Evolutionary conservation across 92 coral and sea anemone genomes (phyloP).

Genomic region (Porites rus): DNA sequence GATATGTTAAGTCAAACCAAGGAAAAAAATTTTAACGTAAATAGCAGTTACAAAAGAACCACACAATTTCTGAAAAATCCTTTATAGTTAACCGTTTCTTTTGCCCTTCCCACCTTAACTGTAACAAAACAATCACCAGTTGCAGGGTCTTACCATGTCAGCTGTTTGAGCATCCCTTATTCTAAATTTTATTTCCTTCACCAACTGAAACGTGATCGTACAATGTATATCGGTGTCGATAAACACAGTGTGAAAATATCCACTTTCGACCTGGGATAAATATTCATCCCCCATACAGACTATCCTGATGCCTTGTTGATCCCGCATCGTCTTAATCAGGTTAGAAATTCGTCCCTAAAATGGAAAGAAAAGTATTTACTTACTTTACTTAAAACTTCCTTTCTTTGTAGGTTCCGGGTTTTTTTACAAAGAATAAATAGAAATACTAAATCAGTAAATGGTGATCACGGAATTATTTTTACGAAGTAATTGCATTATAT

Average conservation of each 20-base stretch:
- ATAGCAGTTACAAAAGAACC: too few relatives aligned
- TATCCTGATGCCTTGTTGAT: not conserved
- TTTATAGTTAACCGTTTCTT: too few relatives aligned
- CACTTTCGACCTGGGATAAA: not conserved
- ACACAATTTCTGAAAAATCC: too few relatives aligned
- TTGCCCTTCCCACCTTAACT: too few relatives aligned
- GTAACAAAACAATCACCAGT: not conserved
- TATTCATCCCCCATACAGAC: slow-evolving; percentile 3
- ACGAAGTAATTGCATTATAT: too few relatives aligned
- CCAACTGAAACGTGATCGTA: not conserved
- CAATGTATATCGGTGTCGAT: not conserved
- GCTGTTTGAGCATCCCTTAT: not conserved
- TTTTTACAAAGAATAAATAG: too few relatives aligned
- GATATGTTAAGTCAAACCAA: not conserved
- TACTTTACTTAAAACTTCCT: too few relatives aligned
- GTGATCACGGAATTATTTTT: too few relatives aligned
- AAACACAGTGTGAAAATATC: not conserved
- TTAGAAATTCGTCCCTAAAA: not conserved
- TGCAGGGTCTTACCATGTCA: not conserved
- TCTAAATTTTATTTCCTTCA: not conserved
- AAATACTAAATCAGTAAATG: too few relatives aligned
- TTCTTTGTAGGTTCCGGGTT: too few relatives aligned
- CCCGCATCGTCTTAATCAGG: not conserved
- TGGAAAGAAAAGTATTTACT: not conserved
- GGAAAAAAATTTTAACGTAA: too few relatives aligned